phyloP scores from a whole-genome alignment of 2,888 invertebrate genomes.

The Stegophylla sp. region DNA sequence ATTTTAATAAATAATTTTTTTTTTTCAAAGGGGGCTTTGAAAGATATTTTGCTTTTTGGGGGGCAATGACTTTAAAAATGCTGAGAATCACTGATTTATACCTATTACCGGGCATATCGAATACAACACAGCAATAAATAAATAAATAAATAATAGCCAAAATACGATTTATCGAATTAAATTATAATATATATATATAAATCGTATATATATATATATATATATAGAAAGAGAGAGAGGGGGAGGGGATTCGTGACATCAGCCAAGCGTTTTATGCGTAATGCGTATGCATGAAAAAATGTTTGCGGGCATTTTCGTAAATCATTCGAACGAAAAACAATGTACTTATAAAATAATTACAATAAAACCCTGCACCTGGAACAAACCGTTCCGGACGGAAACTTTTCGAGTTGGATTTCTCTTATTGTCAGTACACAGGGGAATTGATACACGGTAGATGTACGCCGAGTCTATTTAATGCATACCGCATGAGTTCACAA shows the following conservation, averaged over 20 bases:
- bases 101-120: no score
- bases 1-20: no score
- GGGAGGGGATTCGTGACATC: constrained; percentile 5
- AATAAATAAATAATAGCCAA: no score
- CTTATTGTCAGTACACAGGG: not conserved
- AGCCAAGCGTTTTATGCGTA: not conserved
- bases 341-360: not conserved
- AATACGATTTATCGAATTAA: not conserved
- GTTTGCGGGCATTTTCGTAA: not conserved
- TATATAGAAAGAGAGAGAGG: no score
- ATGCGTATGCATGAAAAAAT: not conserved
- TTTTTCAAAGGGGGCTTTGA: no score
- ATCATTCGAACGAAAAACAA: constrained; percentile 14
- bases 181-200: not conserved
- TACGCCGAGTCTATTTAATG: not conserved
- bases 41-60: no score
- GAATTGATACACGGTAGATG: not conserved
- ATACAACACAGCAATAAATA: no score
- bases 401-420: constrained; percentile 21
- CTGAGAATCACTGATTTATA: no score
- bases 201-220: no score
- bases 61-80: no score
- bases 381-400: not conserved
- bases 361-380: not conserved
- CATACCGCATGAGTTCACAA: not conserved